These are phyloP conservation scores for Cherax quadricarinatus DNA, from an alignment of 1,140 invertebrate species.

Conservation along the genomic window DNA sequence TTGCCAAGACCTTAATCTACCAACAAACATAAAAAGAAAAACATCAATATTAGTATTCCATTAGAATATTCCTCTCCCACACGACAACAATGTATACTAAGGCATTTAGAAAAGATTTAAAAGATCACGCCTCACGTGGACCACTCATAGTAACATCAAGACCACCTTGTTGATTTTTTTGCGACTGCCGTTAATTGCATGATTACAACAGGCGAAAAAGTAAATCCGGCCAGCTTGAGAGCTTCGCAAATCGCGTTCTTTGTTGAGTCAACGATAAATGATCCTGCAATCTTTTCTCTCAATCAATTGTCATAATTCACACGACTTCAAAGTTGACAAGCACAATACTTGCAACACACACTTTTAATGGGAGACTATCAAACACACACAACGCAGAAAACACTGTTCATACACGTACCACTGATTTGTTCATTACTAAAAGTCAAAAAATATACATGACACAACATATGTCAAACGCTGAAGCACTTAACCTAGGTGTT, in stretches of 20 bases:
- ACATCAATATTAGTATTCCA: slow-evolving; percentile 34
- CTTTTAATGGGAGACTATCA: too few relatives aligned
- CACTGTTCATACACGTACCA: too few relatives aligned
- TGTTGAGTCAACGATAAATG: background rate
- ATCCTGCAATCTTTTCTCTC: background rate
- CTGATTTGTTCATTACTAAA: too few relatives aligned
- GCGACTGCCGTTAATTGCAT: background rate
- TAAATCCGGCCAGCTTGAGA: background rate
- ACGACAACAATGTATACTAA: background rate
- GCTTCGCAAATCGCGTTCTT: background rate
- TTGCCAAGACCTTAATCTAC: too few relatives aligned
- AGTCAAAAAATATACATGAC: too few relatives aligned
- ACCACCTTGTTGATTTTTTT: background rate
- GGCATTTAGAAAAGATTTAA: slow-evolving; percentile 10
- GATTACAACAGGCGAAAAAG: background rate
- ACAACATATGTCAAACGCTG: too few relatives aligned
- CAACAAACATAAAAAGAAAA: background rate
- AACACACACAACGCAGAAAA: too few relatives aligned
- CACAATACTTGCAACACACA: too few relatives aligned
- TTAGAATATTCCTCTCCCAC: slow-evolving; percentile 2
- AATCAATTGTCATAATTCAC: background rate
- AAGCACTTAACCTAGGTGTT: too few relatives aligned
- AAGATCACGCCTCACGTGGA: background rate
- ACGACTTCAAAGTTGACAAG: too few relatives aligned
- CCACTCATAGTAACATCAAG: background rate